Evolutionary conservation across 2,888 invertebrate genomes (phyloP).

Genomic region (Ornithoptera alexandrae): DNA sequence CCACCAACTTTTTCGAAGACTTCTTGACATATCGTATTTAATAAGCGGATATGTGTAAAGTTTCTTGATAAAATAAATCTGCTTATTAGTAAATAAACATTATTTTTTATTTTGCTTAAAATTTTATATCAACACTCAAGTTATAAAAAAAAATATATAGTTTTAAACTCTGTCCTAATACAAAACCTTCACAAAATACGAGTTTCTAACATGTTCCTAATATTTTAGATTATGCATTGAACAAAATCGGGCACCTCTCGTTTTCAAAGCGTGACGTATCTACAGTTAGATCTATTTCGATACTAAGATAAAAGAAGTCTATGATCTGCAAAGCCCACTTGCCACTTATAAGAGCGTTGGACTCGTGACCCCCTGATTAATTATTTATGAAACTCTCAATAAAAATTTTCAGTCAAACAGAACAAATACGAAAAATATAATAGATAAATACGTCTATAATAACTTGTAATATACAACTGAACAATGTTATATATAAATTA

Average conservation of each 20-base stretch:
- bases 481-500: too few species aligned
- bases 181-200: not conserved
- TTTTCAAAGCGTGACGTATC: constrained; percentile 1
- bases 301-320: not conserved
- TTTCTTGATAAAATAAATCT: constrained; percentile 71
- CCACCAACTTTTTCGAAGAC: constrained; percentile 59
- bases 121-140: not conserved
- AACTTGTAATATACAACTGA: too few species aligned
- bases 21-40: constrained; percentile 75
- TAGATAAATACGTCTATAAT: too few species aligned
- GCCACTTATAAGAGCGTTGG: not conserved
- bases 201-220: not conserved
- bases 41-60: constrained; percentile 67
- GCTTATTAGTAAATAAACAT: constrained; percentile 61
- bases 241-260: not conserved
- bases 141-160: not conserved
- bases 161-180: not conserved
- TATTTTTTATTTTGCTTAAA: not conserved
- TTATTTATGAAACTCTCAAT: too few species aligned
- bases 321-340: constrained; percentile 19
- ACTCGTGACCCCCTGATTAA: not conserved
- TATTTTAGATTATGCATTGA: not conserved
- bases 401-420: too few species aligned
- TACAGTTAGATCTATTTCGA: not conserved
- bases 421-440: too few species aligned